phyloP scores from a whole-genome alignment of 2,888 invertebrate genomes.

The Nycteola revayana region DNA sequence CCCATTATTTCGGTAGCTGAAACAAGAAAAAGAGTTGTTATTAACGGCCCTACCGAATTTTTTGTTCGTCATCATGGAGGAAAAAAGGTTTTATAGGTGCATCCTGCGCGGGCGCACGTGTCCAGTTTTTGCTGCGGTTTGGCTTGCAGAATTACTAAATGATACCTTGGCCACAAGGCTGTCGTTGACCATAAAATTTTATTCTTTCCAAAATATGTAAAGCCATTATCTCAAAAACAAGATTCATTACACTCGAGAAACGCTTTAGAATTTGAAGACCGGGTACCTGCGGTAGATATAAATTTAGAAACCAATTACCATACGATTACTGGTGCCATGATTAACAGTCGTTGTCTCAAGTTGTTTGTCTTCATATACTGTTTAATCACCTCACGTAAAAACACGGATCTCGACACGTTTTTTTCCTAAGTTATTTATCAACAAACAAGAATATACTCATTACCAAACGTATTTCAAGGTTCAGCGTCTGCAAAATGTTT shows the following conservation, averaged over 20 bases:
- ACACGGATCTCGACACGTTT: constrained; percentile 15
- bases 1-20: constrained; percentile 60
- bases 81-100: constrained; percentile 33
- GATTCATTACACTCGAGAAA: neutral
- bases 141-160: constrained; percentile 34
- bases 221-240: constrained; percentile 5
- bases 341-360: neutral
- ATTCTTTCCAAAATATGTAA: constrained; percentile 11
- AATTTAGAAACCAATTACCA: neutral
- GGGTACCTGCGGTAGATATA: neutral
- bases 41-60: constrained; percentile 49
- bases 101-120: constrained; percentile 34
- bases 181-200: constrained; percentile 23
- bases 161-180: constrained; percentile 22
- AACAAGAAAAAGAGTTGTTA: constrained; percentile 51
- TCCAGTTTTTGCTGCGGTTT: constrained; percentile 33
- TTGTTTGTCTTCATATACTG: too few species aligned
- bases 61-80: constrained; percentile 39
- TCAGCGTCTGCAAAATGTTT: constrained; percentile 48
- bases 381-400: constrained; percentile 7
- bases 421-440: constrained; percentile 29
- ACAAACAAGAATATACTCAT: constrained; percentile 29
- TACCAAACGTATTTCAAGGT: constrained; percentile 41
- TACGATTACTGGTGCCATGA: neutral
- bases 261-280: neutral